These are phyloP conservation scores for Pheosia tremula DNA, from an alignment of 2,888 invertebrate species.

Conservation along the genomic window DNA sequence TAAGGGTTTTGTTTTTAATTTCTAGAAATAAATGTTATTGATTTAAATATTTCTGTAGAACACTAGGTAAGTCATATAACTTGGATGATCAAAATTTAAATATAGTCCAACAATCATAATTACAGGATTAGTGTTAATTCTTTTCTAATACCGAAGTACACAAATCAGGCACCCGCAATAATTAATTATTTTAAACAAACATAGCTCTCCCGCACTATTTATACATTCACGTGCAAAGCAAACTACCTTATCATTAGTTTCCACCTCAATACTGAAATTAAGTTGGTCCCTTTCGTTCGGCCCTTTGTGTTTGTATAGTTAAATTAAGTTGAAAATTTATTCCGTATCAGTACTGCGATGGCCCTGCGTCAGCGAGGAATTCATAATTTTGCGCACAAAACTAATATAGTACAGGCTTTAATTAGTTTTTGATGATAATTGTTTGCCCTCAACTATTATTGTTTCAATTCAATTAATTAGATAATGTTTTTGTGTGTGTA, in stretches of 20 bases:
- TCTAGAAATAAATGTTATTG: too few species aligned
- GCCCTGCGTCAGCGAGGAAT: conserved; percentile 77
- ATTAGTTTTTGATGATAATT: conserved; percentile 70
- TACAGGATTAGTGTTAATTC: too few species aligned
- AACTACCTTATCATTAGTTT: conserved; percentile 80
- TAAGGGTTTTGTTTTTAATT: too few species aligned
- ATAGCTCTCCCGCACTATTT: conserved; percentile 18
- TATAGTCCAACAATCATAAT: too few species aligned
- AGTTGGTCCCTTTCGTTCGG: conserved; percentile 73
- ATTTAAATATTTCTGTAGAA: too few species aligned
- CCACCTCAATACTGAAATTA: conserved; percentile 78
- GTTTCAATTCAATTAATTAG: conserved; percentile 34
- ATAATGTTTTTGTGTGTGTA: conserved; percentile 21
- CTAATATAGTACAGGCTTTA: conserved; percentile 61
- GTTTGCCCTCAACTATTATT: conserved; percentile 36
- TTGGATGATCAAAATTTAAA: too few species aligned
- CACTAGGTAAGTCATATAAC: too few species aligned
- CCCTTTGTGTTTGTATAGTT: conserved; percentile 81
- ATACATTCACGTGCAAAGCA: conserved; percentile 38
- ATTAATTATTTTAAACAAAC: not conserved
- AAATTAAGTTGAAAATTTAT: conserved; percentile 85
- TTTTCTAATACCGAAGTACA: too few species aligned
- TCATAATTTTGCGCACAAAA: conserved; percentile 76
- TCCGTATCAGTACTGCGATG: conserved; percentile 72
- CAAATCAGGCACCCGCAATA: too few species aligned